Conservation (phyloP, 2,113 vertebrate species). For the Porphyrio hochstetteri region DNA sequence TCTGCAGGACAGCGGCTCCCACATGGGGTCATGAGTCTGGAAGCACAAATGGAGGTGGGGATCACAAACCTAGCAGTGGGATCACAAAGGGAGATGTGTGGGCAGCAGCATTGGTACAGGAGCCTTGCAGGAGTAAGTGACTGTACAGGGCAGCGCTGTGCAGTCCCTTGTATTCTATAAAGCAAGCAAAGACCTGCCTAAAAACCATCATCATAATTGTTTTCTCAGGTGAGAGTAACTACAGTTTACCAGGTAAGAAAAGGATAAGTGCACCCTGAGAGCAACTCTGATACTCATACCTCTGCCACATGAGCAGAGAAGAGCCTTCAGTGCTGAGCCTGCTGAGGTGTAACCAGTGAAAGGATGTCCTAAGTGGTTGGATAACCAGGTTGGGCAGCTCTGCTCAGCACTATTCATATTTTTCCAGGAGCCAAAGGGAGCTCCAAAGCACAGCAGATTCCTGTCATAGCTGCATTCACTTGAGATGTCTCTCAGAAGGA, state of each 20-base stretch:
- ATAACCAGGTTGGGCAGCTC: background rate
- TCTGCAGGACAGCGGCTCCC: background rate
- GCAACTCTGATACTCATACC: background rate
- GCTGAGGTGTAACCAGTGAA: background rate
- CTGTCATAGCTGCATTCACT: background rate
- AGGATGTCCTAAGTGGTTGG: background rate
- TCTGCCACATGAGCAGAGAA: background rate
- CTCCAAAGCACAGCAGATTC: background rate
- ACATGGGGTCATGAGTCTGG: background rate
- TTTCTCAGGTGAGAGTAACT: background rate
- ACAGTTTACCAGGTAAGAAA: background rate
- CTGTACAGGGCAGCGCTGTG: no score
- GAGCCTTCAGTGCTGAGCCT: background rate
- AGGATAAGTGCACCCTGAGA: background rate
- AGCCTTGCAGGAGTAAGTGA: background rate
- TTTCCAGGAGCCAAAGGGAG: background rate
- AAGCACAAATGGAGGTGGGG: background rate
- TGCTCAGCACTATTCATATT: background rate
- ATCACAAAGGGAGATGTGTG: background rate
- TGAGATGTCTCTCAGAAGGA: background rate
- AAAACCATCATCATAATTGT: background rate
- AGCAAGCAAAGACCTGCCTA: background rate
- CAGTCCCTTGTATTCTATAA: background rate
- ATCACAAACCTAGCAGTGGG: background rate
- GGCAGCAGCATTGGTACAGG: background rate